Percentiles rank a stretch among this genome's conserved stretches.
Evolutionary conservation across 2,797 vertebrate species (phyloP).

Genomic region (Arremon brunneinucha): DNA sequence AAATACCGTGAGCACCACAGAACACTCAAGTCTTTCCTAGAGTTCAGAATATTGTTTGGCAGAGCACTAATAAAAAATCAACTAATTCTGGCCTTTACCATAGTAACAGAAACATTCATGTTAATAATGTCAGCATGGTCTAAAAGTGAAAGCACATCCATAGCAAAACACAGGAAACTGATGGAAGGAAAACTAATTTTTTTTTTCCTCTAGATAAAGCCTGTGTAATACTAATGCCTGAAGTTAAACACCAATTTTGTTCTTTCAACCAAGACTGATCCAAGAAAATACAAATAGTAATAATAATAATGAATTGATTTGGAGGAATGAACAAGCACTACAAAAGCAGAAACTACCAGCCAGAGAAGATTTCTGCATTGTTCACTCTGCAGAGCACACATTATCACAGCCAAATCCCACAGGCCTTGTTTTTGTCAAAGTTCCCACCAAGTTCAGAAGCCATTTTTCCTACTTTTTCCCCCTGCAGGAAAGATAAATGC

Average conservation of each 20-base stretch:
- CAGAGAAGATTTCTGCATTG: neutral
- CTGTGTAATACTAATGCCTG: neutral
- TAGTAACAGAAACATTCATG: neutral
- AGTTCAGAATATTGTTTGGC: neutral
- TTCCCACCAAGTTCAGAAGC: neutral
- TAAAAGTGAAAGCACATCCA: neutral
- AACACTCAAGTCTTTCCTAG: neutral
- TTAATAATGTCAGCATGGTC: neutral
- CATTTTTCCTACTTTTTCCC: neutral
- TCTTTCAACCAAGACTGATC: neutral
- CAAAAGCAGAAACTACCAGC: neutral
- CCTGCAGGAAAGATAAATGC: neutral
- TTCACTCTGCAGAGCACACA: neutral
- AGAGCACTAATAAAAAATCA: conserved; percentile 23
- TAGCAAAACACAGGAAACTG: neutral
- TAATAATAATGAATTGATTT: neutral
- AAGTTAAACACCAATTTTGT: neutral
- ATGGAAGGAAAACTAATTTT: neutral
- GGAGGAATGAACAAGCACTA: neutral
- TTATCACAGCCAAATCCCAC: neutral
- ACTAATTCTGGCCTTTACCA: conserved; percentile 8
- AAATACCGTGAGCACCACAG: neutral
- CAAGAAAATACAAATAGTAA: neutral
- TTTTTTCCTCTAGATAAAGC: neutral
- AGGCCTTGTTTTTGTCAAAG: conserved; percentile 2